phyloP scores from a whole-genome alignment of 2,113 vertebrate genomes.

The Numida meleagris region DNA sequence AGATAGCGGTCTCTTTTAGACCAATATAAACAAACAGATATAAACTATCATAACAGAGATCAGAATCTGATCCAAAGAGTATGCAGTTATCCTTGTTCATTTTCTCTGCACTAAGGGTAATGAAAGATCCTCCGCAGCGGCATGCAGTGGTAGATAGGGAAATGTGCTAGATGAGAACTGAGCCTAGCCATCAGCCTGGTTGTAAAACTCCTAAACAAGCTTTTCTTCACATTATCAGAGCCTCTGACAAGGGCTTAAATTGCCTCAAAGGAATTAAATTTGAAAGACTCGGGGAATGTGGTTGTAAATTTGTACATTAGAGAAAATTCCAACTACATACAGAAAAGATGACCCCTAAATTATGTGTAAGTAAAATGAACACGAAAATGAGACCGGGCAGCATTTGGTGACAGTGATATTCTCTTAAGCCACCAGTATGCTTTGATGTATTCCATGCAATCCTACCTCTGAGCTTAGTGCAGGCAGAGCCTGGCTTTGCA shows the following conservation, averaged over 20 bases:
- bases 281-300: background rate
- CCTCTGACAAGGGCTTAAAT: background rate
- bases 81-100: background rate
- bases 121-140: background rate
- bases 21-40: background rate
- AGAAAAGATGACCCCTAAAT: background rate
- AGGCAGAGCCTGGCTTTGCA: rapidly evolving
- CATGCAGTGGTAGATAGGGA: rapidly evolving
- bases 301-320: background rate
- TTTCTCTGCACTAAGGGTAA: background rate
- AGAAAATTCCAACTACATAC: background rate
- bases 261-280: background rate
- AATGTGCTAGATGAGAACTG: background rate
- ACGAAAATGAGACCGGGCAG: background rate
- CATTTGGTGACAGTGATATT: background rate
- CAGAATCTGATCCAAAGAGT: background rate
- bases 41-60: background rate
- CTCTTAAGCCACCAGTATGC: background rate
- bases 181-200: background rate
- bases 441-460: background rate
- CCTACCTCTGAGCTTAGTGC: background rate
- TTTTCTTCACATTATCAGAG: background rate
- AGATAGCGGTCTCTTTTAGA: background rate
- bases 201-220: background rate
- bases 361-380: background rate